A percentile compares a stretch with the other conserved stretches of the same genome.
Conservation (phyloP, 1,140 invertebrate genomes). For the Oryctes rhinoceros region DNA sequence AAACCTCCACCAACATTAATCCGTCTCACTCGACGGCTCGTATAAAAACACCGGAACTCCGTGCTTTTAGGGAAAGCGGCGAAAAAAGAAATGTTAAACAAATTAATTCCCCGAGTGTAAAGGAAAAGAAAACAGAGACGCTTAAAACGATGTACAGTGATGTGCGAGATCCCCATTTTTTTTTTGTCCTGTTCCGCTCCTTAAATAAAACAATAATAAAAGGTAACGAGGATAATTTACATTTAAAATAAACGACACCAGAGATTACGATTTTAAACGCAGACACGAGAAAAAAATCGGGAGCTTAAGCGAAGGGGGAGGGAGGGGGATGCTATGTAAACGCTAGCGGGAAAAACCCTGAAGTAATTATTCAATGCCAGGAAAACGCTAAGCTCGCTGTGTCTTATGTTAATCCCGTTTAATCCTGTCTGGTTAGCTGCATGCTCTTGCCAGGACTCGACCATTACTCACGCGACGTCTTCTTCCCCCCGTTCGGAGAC, state of each 20-base stretch:
- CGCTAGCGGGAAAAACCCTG: slow-evolving; percentile 52
- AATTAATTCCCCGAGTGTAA: slow-evolving; percentile 19
- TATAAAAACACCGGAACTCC: slow-evolving; percentile 3
- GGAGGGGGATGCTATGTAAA: not conserved
- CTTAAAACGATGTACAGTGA: slow-evolving; percentile 18
- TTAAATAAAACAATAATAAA: slow-evolving; percentile 45
- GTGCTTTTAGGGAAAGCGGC: not conserved
- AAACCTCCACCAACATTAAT: not conserved
- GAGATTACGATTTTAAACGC: slow-evolving; percentile 57
- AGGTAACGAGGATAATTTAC: slow-evolving; percentile 50
- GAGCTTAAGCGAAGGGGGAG: not conserved
- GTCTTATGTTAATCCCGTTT: slow-evolving; percentile 61
- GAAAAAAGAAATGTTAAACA: slow-evolving; percentile 14
- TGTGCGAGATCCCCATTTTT: not conserved
- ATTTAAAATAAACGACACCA: slow-evolving; percentile 57
- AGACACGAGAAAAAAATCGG: slow-evolving; percentile 38
- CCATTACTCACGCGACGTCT: slow-evolving; percentile 54
- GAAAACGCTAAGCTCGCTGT: slow-evolving; percentile 59
- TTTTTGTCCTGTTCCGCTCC: not conserved
- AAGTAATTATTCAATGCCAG: slow-evolving; percentile 60
- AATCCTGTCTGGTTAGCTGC: slow-evolving; percentile 59
- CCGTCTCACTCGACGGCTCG: not conserved
- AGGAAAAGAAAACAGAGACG: not conserved
- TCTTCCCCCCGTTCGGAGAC: not conserved
- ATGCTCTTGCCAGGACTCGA: slow-evolving; percentile 54